Base-by-base conservation (phyloP, 2,888 invertebrate species). In the Phengaris alcon region DNA sequence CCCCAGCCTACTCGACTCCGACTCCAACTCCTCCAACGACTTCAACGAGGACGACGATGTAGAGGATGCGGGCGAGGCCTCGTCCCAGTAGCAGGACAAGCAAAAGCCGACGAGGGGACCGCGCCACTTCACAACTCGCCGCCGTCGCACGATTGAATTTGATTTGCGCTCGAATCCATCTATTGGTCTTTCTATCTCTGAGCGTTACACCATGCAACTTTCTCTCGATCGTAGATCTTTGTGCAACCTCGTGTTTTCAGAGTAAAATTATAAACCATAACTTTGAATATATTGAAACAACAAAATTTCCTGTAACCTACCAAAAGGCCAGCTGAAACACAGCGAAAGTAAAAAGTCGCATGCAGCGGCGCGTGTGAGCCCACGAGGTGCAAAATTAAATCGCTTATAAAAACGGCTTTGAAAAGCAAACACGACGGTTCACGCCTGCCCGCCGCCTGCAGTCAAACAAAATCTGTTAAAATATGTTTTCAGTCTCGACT, bases 331-430 rank as follows among this genome's bases (percentile, higher is more conserved):
- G 35, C 5, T 64, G 64, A 64, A 64, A 64, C 64, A 52, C 52
- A 64, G 35, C 64, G 13, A 44, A 64, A 64, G 35, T 64, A 35
- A 64, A 64, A 64, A 64, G 64, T 64, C 44, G 7, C 64, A 13
- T 35, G 2, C 64, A 12, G 35, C 64, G 59, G 12, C 59, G 22
- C 22, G 59, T 12, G 35, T 12, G 35, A 64, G 35, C 64, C 12
- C 35, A 44, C 44, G 64, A 64, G 64, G 64, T 64, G 64, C 12
- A 64, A 64, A 35, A 64, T 64, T 64, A 44, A 64, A 64, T 64
- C 59, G 22, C 59, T 64, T 15, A 64, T 64, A 64, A 64, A 59
- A 64, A 35, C 59, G 3, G 64, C 64, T 44, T 44, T 15, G 64
- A 13, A 64, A 59, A 15, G 59, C 22, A 15, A 48, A 52, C 64